Evolutionary conservation across 2,113 vertebrate species (phyloP), one percentile per base, ranked within the genome.

Genomic region (Pluvialis apricaria): DNA sequence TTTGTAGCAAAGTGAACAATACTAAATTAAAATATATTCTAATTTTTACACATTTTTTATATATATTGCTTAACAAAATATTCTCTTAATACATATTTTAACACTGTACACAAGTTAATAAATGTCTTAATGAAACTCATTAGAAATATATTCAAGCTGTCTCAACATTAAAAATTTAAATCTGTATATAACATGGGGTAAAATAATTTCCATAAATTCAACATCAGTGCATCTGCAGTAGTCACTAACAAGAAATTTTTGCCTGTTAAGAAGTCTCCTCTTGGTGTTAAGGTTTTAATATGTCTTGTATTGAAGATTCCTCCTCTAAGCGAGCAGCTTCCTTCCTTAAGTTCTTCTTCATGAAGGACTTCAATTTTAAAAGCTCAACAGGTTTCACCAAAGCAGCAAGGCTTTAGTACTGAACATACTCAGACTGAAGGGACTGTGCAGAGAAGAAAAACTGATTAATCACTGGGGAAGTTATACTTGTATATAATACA

Each of bases 381-480:
- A 92, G 69, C 29, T 81, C 95, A 94, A 22, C 85, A 70, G 93
- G 76, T 77, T 95, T 98, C 98, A 97, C 92, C 79, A 96, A 93
- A 93, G 94, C 45, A 97, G 94, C 94, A 97, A 96, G 42, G 98
- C 98, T 98, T 99, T 99, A 99, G 98, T 99, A 99, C 97, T 98
- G 99, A 98, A 99, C 97, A 98, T 97, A 98, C 82, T 99, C 99
- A 96, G 99, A 99, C 96, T 99, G 99, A 98, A 99, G 99, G 98
- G 99, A 99, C 99, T 99, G 99, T 44, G 92, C 87, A 54, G 90
- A 97, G 95, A 96, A 98, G 76, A 98, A 69, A 98, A 97, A 94
- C 51, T 16, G 38, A 94, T 98, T 97, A 98, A 93, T 86, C 70
- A 85, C 21, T 60, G 31, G 24, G 51, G 25, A 77, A 52, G 15